Percentiles rank a stretch among this genome's conserved stretches.
phyloP scores from a whole-genome alignment of 1,140 invertebrate genomes.

The Drepana arcuata region DNA sequence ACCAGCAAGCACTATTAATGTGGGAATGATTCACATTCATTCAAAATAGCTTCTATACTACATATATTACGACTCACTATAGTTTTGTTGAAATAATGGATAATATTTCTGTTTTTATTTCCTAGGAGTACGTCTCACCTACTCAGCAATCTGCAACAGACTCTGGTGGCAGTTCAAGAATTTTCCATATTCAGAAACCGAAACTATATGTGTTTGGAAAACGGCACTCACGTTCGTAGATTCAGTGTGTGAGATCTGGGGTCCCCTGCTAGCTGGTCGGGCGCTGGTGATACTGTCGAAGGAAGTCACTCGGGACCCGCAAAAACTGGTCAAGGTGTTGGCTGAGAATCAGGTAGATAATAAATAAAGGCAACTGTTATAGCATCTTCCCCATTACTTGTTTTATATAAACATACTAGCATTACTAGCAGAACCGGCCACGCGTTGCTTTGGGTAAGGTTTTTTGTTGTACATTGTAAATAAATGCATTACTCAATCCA shows the following conservation, averaged over 20 bases:
- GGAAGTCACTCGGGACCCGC: slow-evolving; percentile 81
- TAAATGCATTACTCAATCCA: too few species aligned
- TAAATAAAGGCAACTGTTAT: too few species aligned
- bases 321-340: slow-evolving; percentile 78
- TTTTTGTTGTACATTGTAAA: too few species aligned
- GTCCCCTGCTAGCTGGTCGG: slow-evolving; percentile 80
- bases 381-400: too few species aligned
- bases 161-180: slow-evolving; percentile 87
- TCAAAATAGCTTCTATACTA: too few species aligned
- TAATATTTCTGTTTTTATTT: not conserved
- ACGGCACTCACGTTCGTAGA: slow-evolving; percentile 92
- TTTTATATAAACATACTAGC: too few species aligned
- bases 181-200: slow-evolving; percentile 79
- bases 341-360: slow-evolving; percentile 77
- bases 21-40: too few species aligned
- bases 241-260: slow-evolving; percentile 89
- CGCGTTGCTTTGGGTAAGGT: too few species aligned
- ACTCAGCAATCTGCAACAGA: slow-evolving; percentile 84
- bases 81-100: too few species aligned
- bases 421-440: too few species aligned
- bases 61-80: too few species aligned
- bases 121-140: slow-evolving; percentile 84
- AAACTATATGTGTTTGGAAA: slow-evolving; percentile 85
- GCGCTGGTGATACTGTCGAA: slow-evolving; percentile 81
- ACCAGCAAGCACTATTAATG: too few species aligned